phyloP scores from a whole-genome alignment of 2,113 vertebrate genomes.

The Riparia riparia region DNA sequence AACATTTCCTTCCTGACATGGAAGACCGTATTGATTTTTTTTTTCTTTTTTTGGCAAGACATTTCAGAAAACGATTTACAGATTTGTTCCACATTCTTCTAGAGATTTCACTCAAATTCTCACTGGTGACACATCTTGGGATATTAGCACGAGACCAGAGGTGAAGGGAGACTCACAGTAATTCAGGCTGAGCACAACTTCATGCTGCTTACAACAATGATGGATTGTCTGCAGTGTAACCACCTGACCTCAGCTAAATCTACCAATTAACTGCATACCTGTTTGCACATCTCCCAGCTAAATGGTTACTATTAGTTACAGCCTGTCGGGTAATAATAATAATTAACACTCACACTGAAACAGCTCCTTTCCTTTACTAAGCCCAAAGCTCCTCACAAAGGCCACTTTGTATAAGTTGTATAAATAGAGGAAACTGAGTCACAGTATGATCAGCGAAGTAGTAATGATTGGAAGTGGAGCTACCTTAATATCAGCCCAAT shows the following conservation, averaged over 20 bases:
- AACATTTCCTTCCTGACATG: neutral
- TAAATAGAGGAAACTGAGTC: neutral
- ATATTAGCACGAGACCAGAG: conserved; percentile 24
- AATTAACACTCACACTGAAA: conserved; percentile 22
- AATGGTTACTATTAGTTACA: conserved; percentile 54
- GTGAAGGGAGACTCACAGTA: neutral
- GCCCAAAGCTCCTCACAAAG: neutral
- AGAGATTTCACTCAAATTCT: conserved; percentile 31
- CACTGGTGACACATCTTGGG: neutral
- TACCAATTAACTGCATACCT: conserved; percentile 57
- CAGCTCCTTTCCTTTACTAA: neutral
- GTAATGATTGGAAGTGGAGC: neutral
- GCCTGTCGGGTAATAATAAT: neutral
- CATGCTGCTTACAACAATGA: conserved; percentile 49
- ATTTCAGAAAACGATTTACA: conserved; percentile 31
- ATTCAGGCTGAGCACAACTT: conserved; percentile 22
- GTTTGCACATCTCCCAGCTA: conserved; percentile 24
- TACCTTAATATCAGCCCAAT: neutral
- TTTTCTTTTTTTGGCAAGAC: neutral
- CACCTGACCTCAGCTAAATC: conserved; percentile 59
- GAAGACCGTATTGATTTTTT: neutral
- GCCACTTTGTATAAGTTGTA: neutral
- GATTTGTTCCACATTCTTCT: conserved; percentile 51
- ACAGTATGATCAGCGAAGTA: neutral
- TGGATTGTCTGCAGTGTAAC: conserved; percentile 45